Conservation (phyloP, 2,797 vertebrate species). For the Tokudaia muenninki region DNA sequence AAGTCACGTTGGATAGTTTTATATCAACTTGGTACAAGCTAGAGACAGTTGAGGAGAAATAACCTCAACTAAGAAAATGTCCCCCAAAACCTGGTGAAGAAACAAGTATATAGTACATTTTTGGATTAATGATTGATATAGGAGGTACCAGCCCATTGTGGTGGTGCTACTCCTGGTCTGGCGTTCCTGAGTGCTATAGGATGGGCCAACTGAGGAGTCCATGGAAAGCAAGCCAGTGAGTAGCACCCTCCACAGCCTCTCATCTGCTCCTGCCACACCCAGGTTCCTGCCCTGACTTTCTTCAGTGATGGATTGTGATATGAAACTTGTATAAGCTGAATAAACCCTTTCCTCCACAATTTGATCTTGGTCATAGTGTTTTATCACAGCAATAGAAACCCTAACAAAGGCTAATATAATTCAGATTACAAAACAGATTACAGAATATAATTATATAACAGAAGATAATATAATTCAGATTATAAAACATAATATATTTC, state of each 20-base stretch:
- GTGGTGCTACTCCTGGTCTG: neutral
- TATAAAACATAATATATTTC: neutral
- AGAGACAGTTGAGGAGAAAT: neutral
- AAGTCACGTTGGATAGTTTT: neutral
- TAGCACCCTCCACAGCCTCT: neutral
- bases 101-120: neutral
- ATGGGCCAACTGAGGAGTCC: neutral
- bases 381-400: neutral
- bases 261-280: neutral
- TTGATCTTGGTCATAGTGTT: neutral
- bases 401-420: neutral
- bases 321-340: neutral
- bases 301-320: neutral
- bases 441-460: no score
- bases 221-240: neutral
- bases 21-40: neutral
- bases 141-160: no score
- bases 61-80: neutral
- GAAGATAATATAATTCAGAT: neutral
- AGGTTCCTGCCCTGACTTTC: neutral
- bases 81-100: neutral
- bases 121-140: neutral
- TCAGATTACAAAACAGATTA: neutral
- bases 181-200: neutral
- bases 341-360: no score